Base-by-base conservation (phyloP, 1,140 invertebrate genomes). In the Conus ventricosus region DNA sequence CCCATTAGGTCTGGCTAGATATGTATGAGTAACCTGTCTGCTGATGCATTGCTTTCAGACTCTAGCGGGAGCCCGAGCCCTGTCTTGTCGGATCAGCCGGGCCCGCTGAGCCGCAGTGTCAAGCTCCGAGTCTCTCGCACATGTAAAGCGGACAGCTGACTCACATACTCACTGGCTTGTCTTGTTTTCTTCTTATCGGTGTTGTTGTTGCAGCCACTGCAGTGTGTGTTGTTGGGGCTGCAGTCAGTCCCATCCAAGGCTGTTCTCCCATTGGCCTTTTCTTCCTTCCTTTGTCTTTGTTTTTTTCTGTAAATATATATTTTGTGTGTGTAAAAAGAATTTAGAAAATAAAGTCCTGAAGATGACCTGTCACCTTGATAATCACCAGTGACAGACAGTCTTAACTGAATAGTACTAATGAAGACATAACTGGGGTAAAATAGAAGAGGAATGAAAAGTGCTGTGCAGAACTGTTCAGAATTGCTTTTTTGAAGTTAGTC, bases 61-160 rank as follows among this genome's bases (percentile, higher is more conserved):
- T 93, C 94, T 88, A 93, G 92, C 89, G 93, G 93, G 63, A 94
- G 92, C 91, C 91, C 92, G 75, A 94, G 93, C 88, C 93, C 94
- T 55, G 92, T 94, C 71, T 89, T 92, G 85, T 91, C 93, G 17
- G 94, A 94, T 86, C 94, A 94, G 90, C 94, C 94, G 23, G 94
- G 94, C 51, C 94, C 94, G 39, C 90, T 94, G 84, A 94, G 94
- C 90, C 92, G 94, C 87, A 94, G 94, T 89, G 94, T 94, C 89
- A 94, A 94, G 90, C 92, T 94, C 57, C 93, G 94, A 89, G 94
- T 94, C 39, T 94, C 94, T 88, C 92, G 93, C 91, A 94, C 94
- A 94, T 94, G 94, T 94, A 94, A 94, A 91, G 71, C 89, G 88
- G 67, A 71, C 20, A 71, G 17, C 23, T 71, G 17, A 71, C 67